phyloP scores from a whole-genome alignment of 2,797 vertebrate species.

The Lepidocolaptes lacrymiger region DNA sequence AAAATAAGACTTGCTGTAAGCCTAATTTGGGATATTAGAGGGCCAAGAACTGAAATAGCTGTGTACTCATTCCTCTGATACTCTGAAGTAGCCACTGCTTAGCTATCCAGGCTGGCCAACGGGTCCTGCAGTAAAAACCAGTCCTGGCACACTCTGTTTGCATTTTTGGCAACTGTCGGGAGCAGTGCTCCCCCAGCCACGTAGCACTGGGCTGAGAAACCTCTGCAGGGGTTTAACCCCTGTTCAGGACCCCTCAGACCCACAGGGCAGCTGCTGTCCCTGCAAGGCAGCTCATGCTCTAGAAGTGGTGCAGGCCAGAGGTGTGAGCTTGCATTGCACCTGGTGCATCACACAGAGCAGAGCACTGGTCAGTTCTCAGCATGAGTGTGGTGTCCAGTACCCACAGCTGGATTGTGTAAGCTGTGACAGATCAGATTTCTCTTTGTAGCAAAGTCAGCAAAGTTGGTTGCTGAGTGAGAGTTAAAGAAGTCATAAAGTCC shows the following conservation, averaged over 20 bases:
- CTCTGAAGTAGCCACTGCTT: conserved; percentile 62
- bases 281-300: neutral
- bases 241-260: neutral
- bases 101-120: conserved; percentile 5
- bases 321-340: neutral
- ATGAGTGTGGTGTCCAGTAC: neutral
- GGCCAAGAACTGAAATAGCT: conserved; percentile 66
- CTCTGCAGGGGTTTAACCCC: neutral
- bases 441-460: neutral
- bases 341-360: neutral
- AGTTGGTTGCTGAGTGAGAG: neutral
- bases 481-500: conserved; percentile 2
- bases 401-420: neutral
- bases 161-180: neutral
- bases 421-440: conserved; percentile 1
- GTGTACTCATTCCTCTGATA: conserved; percentile 56
- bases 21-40: conserved; percentile 56
- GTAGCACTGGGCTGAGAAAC: conserved; percentile 18
- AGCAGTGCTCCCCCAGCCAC: neutral
- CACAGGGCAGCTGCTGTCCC: accelerated
- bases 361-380: neutral
- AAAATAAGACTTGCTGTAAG: conserved; percentile 53
- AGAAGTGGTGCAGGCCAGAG: neutral
- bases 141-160: conserved; percentile 26
- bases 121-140: conserved; percentile 27